phyloP scores from a whole-genome alignment of 2,113 vertebrate genomes.

The Muntiacus muntjak region DNA sequence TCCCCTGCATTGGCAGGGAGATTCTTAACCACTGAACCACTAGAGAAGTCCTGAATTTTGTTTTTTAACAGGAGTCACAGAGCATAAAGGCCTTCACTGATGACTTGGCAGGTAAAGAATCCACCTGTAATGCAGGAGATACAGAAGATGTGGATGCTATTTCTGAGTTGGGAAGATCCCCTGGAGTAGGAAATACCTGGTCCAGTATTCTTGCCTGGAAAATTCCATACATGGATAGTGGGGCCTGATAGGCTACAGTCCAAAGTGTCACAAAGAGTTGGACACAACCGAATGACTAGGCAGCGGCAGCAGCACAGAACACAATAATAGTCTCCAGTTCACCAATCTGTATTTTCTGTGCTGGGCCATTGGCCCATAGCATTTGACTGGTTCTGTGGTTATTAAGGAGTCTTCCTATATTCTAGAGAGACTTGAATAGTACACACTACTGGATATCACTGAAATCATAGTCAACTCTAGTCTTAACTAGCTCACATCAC shows the following conservation, averaged over 20 bases:
- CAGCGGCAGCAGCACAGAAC: neutral
- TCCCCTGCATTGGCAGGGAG: neutral
- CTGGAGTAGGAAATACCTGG: neutral
- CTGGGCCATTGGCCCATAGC: neutral
- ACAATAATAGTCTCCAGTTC: neutral
- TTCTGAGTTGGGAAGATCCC: neutral
- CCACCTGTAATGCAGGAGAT: neutral
- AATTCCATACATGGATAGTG: neutral
- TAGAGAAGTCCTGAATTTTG: neutral
- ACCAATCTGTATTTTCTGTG: neutral
- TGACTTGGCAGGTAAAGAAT: neutral
- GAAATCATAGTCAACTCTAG: neutral
- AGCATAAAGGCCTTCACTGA: neutral
- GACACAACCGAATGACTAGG: neutral
- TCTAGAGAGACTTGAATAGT: neutral
- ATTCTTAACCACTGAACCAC: neutral
- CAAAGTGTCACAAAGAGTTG: neutral
- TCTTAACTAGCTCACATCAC: neutral
- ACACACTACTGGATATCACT: neutral
- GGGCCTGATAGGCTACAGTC: neutral
- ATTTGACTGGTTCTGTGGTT: neutral
- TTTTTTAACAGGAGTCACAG: neutral
- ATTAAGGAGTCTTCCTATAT: neutral
- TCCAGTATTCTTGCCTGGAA: neutral
- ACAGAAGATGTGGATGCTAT: neutral